Percentiles rank a stretch among this genome's conserved stretches.
Conservation (phyloP, 1,140 invertebrate species). For the Epicauta chinensis region DNA sequence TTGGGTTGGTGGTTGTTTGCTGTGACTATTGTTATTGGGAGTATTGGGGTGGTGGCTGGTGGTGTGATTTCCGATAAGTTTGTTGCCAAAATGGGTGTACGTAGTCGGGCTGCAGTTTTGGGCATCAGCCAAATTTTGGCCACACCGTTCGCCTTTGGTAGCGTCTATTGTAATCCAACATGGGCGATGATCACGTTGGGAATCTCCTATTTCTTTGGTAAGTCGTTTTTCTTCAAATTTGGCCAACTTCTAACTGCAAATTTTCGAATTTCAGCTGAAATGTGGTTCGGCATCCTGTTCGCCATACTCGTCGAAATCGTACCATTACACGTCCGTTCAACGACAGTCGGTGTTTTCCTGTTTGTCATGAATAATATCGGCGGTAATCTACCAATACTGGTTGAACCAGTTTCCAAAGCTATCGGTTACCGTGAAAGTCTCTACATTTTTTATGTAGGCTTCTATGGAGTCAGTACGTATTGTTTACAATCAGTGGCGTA, state of each 20-base stretch:
- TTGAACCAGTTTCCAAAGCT: constrained; percentile 72
- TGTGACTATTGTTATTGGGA: constrained; percentile 80
- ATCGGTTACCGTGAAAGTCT: constrained; percentile 77
- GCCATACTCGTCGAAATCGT: constrained; percentile 84
- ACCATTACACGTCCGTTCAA: constrained; percentile 70
- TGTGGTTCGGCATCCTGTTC: constrained; percentile 90
- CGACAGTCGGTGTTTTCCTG: constrained; percentile 76
- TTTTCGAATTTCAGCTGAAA: constrained; percentile 73
- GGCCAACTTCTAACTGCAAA: too few species aligned
- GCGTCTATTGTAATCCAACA: constrained; percentile 74
- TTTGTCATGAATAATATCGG: constrained; percentile 91
- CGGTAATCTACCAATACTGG: constrained; percentile 83
- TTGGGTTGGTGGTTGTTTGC: constrained; percentile 82
- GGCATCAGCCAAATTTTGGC: constrained; percentile 79
- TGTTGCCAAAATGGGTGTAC: constrained; percentile 79
- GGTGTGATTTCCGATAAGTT: constrained; percentile 85
- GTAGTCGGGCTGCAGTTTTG: constrained; percentile 76
- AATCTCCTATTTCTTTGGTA: constrained; percentile 79
- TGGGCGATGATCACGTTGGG: constrained; percentile 81
- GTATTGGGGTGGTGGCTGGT: constrained; percentile 79
- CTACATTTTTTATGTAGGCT: constrained; percentile 81
- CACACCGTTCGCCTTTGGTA: constrained; percentile 83
- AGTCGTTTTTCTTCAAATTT: constrained; percentile 34
- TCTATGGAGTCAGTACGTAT: constrained; percentile 78
- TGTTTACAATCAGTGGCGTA: too few species aligned